Percentiles rank a stretch among this genome's conserved stretches.
phyloP scores from a whole-genome alignment of 2,888 invertebrate genomes.

The Agonopterix alstromeriana region DNA sequence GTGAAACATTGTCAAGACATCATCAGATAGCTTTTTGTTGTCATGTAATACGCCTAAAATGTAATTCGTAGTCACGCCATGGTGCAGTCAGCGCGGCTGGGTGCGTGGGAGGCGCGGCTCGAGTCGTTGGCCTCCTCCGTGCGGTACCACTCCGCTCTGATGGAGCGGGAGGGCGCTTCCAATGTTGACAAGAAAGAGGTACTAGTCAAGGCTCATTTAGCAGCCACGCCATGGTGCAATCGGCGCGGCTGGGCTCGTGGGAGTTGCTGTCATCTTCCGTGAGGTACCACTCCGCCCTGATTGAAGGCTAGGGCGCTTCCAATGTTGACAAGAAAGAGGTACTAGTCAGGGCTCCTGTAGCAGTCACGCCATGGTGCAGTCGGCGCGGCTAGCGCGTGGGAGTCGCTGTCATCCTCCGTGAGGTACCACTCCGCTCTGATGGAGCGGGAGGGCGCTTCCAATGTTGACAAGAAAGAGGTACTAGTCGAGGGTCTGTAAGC shows the following conservation, averaged over 20 bases:
- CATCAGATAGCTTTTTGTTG: too few species aligned
- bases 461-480: slow-evolving; percentile 82
- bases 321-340: slow-evolving; percentile 82
- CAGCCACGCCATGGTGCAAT: slow-evolving; percentile 90
- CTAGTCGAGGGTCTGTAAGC: too few species aligned
- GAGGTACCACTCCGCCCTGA: slow-evolving; percentile 85
- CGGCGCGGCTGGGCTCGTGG: slow-evolving; percentile 96
- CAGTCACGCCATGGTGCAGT: slow-evolving; percentile 90
- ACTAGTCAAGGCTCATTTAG: too few species aligned
- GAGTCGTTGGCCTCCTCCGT: slow-evolving; percentile 90
- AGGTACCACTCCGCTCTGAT: slow-evolving; percentile 87
- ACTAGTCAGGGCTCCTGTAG: too few species aligned
- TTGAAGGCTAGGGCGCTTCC: slow-evolving; percentile 85
- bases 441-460: slow-evolving; percentile 83
- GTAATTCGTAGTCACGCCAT: slow-evolving; percentile 80
- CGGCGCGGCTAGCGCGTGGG: slow-evolving; percentile 97
- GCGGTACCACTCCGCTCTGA: slow-evolving; percentile 85
- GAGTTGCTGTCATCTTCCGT: slow-evolving; percentile 92
- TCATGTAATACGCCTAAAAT: too few species aligned
- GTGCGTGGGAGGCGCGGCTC: slow-evolving; percentile 94
- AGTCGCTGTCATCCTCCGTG: slow-evolving; percentile 89
- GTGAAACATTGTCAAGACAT: too few species aligned
- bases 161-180: slow-evolving; percentile 85
- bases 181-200: slow-evolving; percentile 82
- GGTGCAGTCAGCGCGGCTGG: slow-evolving; percentile 94